phyloP scores from a whole-genome alignment of 2,888 invertebrate species.

The Drosophila colorata region DNA sequence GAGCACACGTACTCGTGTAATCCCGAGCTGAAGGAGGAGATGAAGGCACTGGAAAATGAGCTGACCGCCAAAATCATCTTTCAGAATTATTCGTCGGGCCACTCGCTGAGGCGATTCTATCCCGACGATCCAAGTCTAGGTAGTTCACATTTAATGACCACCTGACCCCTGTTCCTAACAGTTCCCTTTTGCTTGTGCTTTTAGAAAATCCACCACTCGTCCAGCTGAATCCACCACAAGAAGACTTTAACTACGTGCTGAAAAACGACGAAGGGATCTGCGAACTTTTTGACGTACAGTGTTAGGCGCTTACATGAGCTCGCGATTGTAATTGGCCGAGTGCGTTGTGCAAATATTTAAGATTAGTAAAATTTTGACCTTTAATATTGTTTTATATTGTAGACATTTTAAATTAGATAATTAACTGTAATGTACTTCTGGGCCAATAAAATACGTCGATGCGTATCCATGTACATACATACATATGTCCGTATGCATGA shows the following conservation, averaged over 20 bases:
- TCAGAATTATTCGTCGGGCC: conserved; percentile 77
- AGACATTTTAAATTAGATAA: conserved; percentile 65
- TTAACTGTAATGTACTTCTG: conserved; percentile 66
- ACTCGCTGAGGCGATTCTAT: conserved; percentile 82
- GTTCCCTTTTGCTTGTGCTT: conserved; percentile 25
- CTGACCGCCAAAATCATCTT: conserved; percentile 83
- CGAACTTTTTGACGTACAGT: conserved; percentile 84
- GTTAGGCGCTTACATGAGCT: conserved; percentile 51
- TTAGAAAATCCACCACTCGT: conserved; percentile 82
- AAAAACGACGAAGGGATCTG: conserved; percentile 83
- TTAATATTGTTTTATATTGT: conserved; percentile 66
- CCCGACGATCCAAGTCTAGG: conserved; percentile 83
- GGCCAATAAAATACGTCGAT: conserved; percentile 54
- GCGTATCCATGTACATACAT: conserved; percentile 37
- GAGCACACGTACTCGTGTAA: conserved; percentile 82
- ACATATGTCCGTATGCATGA: not conserved
- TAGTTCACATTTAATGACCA: conserved; percentile 35
- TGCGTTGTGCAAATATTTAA: conserved; percentile 80
- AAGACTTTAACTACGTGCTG: conserved; percentile 83
- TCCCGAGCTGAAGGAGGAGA: conserved; percentile 76
- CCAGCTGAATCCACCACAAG: conserved; percentile 82
- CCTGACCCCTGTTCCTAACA: not conserved
- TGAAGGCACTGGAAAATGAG: conserved; percentile 76
- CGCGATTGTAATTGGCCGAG: conserved; percentile 65
- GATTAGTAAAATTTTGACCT: conserved; percentile 76